A percentile compares a stretch with the other conserved stretches of the same genome.
phyloP scores from a whole-genome alignment of 2,888 invertebrate genomes.

The Stictocephala bisonia region DNA sequence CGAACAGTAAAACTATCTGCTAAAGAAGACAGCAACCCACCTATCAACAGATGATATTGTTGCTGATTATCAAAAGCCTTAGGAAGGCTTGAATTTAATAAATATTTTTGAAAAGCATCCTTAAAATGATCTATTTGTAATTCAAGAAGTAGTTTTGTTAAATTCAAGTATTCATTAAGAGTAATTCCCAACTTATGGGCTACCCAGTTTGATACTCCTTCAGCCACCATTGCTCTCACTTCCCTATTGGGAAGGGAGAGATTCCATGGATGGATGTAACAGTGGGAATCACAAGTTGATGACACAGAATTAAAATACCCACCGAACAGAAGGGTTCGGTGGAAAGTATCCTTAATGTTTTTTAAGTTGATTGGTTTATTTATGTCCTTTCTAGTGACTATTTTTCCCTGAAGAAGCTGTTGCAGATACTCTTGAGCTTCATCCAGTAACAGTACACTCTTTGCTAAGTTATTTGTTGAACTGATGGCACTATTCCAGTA shows the following conservation, averaged over 20 bases:
- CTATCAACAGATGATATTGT: not conserved
- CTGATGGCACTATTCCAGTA: not conserved
- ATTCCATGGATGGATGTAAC: conserved; percentile 28
- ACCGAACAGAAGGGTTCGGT: not conserved
- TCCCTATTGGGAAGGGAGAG: conserved; percentile 8
- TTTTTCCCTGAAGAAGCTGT: not conserved
- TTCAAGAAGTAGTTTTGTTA: not conserved
- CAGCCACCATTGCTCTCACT: not conserved
- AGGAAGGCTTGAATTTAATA: not conserved
- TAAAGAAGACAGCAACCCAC: not conserved
- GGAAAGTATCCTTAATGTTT: conserved; percentile 14
- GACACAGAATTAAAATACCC: conserved; percentile 21
- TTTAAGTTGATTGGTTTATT: conserved; percentile 14
- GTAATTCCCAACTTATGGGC: not conserved
- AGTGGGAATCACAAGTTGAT: conserved; percentile 14
- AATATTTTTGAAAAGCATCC: not conserved
- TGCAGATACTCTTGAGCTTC: conserved; percentile 19
- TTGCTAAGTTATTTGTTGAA: not conserved
- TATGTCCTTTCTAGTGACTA: not conserved
- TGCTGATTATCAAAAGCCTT: not conserved
- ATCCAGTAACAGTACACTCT: conserved; percentile 3
- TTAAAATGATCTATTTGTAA: not conserved
- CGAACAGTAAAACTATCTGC: not conserved
- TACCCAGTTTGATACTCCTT: conserved; percentile 25
- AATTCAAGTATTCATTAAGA: not conserved